phyloP scores from a whole-genome alignment of 2,888 invertebrate genomes.

The Cataglyphis rosenhaueri region DNA sequence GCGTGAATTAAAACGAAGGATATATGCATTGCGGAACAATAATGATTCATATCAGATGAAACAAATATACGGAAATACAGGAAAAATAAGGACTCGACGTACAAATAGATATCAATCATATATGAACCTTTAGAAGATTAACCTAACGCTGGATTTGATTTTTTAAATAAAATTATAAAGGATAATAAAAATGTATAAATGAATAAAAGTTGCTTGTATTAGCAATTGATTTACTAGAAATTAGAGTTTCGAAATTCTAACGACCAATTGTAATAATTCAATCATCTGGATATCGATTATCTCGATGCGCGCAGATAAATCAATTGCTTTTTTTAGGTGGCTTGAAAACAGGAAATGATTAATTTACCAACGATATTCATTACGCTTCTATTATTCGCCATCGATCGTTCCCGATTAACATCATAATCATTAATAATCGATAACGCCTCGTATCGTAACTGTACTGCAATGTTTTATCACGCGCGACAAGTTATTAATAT shows the following conservation, averaged over 20 bases:
- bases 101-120: background rate
- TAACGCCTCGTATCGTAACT: background rate
- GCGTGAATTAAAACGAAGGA: background rate
- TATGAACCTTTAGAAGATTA: background rate
- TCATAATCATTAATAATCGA: constrained; percentile 23
- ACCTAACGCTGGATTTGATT: background rate
- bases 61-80: background rate
- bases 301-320: background rate
- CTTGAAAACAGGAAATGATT: background rate
- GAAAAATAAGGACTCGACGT: background rate
- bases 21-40: background rate
- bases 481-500: background rate
- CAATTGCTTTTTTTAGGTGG: background rate
- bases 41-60: background rate
- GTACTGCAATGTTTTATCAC: background rate
- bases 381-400: background rate
- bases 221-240: background rate
- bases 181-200: background rate
- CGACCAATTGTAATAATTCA: constrained; percentile 1
- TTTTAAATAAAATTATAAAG: background rate
- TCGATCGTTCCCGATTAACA: background rate
- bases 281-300: background rate
- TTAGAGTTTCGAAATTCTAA: background rate
- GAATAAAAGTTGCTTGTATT: background rate
- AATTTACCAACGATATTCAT: constrained; percentile 18